Percentiles rank a stretch among this genome's conserved stretches.
phyloP scores from a whole-genome alignment of 2,888 invertebrate species.

The Bugula neritina region DNA sequence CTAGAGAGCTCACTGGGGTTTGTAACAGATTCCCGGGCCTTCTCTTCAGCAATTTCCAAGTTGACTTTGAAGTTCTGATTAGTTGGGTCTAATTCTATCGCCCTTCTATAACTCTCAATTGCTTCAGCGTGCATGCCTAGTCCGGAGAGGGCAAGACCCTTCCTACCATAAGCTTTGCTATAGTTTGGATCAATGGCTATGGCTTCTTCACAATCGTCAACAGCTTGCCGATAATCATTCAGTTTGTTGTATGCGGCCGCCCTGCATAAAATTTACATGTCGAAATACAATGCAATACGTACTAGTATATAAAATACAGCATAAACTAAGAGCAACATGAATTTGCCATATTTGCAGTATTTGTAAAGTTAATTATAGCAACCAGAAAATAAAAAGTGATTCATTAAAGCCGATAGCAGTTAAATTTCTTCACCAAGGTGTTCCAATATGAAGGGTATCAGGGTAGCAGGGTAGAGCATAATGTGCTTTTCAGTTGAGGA shows the following conservation, averaged over 20 bases:
- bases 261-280: conserved; percentile 53
- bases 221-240: conserved; percentile 73
- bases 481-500: no score
- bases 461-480: no score
- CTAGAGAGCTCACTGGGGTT: no score
- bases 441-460: no score
- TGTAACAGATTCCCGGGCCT: conserved; percentile 47
- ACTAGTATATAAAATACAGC: not conserved
- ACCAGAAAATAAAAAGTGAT: no score
- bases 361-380: no score
- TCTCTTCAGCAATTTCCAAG: conserved; percentile 73
- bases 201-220: conserved; percentile 84
- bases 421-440: no score
- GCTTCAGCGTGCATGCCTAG: conserved; percentile 78
- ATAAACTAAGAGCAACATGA: not conserved
- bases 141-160: conserved; percentile 81
- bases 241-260: conserved; percentile 91
- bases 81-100: conserved; percentile 81
- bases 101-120: conserved; percentile 76
- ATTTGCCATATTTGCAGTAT: conserved; percentile 25
- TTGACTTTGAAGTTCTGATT: conserved; percentile 86
- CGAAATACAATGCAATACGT: not conserved
- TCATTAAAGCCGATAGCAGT: no score
- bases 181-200: conserved; percentile 82
- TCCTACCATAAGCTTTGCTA: conserved; percentile 87